A percentile compares a stretch with the other conserved stretches of the same genome.
These are phyloP conservation scores for Lamprologus speciosus DNA, from an alignment of 2,113 vertebrate genomes.

Conservation along the genomic window DNA sequence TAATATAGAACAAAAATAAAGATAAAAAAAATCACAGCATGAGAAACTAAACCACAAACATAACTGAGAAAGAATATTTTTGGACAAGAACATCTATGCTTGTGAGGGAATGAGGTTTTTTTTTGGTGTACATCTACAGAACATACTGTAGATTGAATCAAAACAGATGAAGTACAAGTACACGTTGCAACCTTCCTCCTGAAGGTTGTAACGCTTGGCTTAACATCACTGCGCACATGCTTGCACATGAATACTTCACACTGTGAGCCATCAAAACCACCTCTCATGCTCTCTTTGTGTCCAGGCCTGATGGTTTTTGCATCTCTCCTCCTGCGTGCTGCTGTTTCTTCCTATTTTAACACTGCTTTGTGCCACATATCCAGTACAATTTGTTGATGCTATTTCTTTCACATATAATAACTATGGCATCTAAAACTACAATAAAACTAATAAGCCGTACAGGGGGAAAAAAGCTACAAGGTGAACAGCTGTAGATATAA, in stretches of 20 bases:
- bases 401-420: neutral
- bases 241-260: neutral
- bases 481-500: neutral
- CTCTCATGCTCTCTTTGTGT: neutral
- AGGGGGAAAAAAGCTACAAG: neutral
- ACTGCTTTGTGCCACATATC: neutral
- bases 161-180: neutral
- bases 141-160: neutral
- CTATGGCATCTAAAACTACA: neutral
- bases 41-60: neutral
- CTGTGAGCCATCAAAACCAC: neutral
- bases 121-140: neutral
- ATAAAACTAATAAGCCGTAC: neutral
- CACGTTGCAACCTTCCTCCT: neutral
- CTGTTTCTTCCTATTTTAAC: conserved; percentile 3
- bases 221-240: neutral
- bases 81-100: neutral
- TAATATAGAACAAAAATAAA: neutral
- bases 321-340: neutral
- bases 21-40: neutral
- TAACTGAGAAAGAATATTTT: neutral
- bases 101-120: fast-evolving
- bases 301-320: neutral
- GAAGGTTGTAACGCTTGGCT: conserved; percentile 12
- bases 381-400: neutral